phyloP scores from a whole-genome alignment of 2,888 invertebrate species.

The Trichogramma evanescens region DNA sequence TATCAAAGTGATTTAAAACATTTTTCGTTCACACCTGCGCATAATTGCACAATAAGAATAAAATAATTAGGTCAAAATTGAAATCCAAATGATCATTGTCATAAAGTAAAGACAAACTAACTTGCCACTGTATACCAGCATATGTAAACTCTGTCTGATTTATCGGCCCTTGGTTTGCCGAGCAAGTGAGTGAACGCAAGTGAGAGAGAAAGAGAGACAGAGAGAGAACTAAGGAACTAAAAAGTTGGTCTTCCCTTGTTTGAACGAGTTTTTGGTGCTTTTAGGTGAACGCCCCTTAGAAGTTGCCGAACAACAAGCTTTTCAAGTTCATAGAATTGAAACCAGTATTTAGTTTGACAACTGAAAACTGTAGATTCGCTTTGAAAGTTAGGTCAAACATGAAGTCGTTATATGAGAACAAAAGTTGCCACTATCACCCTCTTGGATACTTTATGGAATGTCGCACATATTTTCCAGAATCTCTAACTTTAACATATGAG shows the following conservation, averaged over 20 bases:
- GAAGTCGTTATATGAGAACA: slow-evolving; percentile 17
- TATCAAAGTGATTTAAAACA: not conserved
- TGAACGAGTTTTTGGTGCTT: slow-evolving; percentile 23
- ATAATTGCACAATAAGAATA: not conserved
- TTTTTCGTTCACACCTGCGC: not conserved
- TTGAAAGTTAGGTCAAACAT: slow-evolving; percentile 24
- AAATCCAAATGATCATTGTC: not conserved
- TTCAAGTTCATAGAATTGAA: slow-evolving; percentile 24
- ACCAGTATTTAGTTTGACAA: slow-evolving; percentile 25
- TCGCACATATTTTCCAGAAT: slow-evolving; percentile 15
- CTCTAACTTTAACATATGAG: too few relatives aligned
- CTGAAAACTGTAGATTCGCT: slow-evolving; percentile 23
- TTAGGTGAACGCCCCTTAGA: slow-evolving; percentile 17
- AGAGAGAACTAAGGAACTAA: slow-evolving; percentile 23
- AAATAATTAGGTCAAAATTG: slow-evolving; percentile 6
- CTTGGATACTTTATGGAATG: slow-evolving; percentile 17
- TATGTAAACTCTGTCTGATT: slow-evolving; percentile 15
- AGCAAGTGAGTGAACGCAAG: not conserved
- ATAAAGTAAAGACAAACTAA: not conserved
- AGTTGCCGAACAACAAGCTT: slow-evolving; percentile 23
- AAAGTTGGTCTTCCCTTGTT: slow-evolving; percentile 23
- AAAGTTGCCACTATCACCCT: slow-evolving; percentile 11
- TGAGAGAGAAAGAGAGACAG: slow-evolving; percentile 22
- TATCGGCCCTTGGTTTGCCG: slow-evolving; percentile 11
- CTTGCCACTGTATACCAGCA: not conserved